These are phyloP conservation scores for Strongylocentrotus purpuratus DNA, from an alignment of 35 echinoderm and acorn worm genomes.

Conservation along the genomic window DNA sequence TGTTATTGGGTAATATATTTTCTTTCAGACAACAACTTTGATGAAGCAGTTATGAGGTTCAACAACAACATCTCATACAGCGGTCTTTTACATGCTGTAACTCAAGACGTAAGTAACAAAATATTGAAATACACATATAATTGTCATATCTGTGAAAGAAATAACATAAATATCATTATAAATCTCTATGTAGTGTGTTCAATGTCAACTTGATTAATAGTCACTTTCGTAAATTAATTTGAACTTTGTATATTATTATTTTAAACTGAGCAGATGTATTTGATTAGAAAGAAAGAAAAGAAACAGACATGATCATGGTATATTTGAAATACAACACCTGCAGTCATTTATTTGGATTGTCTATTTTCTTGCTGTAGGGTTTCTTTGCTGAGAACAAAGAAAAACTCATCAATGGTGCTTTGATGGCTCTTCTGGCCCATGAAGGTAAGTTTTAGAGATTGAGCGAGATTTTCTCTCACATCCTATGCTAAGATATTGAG, in stretches of 20 bases:
- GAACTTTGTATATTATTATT: no score
- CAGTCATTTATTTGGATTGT: background rate
- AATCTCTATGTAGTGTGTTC: no score
- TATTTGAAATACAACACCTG: background rate
- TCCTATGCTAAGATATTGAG: no score
- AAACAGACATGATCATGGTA: no score
- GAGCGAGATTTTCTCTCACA: no score
- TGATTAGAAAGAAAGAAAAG: no score
- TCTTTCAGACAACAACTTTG: slow-evolving; percentile 78
- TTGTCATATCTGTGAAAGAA: no score
- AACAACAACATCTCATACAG: slow-evolving; percentile 98
- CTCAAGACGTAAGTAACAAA: slow-evolving; percentile 86
- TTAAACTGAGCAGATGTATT: no score
- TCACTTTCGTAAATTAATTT: no score
- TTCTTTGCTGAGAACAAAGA: slow-evolving; percentile 99
- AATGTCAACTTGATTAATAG: no score
- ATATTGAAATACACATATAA: no score
- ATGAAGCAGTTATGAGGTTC: slow-evolving; percentile 81
- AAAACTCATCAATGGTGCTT: slow-evolving; percentile 94
- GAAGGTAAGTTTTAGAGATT: slow-evolving; percentile 62
- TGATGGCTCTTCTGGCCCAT: slow-evolving; percentile 77
- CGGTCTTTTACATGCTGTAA: slow-evolving; percentile 94
- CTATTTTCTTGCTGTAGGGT: slow-evolving; percentile 58
- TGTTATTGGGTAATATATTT: background rate
- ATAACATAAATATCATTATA: no score